Percentiles rank a stretch among this genome's conserved stretches.
These are phyloP conservation scores for Apis mellifera DNA, from an alignment of 1,140 invertebrate genomes.

Conservation along the genomic window DNA sequence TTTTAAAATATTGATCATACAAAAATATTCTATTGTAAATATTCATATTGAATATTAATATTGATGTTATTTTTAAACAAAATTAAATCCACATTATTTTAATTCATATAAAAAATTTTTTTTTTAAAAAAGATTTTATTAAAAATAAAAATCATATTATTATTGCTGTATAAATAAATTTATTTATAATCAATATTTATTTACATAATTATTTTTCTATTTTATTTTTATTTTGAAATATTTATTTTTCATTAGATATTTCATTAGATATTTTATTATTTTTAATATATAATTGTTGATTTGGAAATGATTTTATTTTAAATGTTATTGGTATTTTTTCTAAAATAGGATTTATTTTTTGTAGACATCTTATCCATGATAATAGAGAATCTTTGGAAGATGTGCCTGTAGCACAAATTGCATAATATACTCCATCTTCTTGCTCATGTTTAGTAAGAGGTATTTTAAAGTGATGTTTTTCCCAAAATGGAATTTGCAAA, in stretches of 20 bases:
- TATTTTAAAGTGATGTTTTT: constrained; percentile 75
- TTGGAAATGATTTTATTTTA: constrained; percentile 70
- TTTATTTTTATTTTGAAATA: neutral
- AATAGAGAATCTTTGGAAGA: constrained; percentile 94
- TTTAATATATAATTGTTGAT: neutral
- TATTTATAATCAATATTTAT: constrained; percentile 28
- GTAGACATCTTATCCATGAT: constrained; percentile 95
- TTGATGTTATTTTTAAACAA: neutral
- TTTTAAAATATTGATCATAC: neutral
- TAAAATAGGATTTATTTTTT: constrained; percentile 89
- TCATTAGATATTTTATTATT: neutral
- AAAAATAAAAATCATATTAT: neutral
- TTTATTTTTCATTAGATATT: neutral
- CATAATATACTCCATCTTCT: constrained; percentile 94
- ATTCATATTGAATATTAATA: neutral
- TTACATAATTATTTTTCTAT: neutral
- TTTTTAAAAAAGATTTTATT: neutral
- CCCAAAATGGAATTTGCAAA: constrained; percentile 83
- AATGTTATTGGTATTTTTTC: constrained; percentile 91
- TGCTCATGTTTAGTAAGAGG: constrained; percentile 92
- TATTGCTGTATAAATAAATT: neutral
- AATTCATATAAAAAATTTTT: neutral
- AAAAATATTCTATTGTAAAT: neutral
- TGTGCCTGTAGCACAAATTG: constrained; percentile 94
- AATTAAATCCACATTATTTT: neutral